phyloP scores from a whole-genome alignment of 2,113 vertebrate species.

The Tachuris rubrigastra region DNA sequence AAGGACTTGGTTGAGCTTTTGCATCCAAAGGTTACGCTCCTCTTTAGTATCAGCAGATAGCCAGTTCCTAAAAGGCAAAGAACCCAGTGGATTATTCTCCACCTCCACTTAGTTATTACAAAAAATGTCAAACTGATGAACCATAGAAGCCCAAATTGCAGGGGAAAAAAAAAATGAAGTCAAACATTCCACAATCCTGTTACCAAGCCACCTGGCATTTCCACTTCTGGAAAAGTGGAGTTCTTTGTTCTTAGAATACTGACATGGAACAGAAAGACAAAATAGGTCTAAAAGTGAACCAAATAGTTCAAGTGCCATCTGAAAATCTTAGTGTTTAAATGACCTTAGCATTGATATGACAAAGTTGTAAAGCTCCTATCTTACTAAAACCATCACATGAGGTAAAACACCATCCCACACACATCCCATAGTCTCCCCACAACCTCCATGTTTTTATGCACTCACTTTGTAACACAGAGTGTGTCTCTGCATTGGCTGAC shows the following conservation, averaged over 20 bases:
- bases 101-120: not conserved
- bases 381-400: not conserved
- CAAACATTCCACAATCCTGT: not conserved
- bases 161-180: not conserved
- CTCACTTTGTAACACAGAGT: conserved; percentile 96
- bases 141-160: not conserved
- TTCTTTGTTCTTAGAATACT: not conserved
- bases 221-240: not conserved
- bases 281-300: not conserved
- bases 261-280: not conserved
- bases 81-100: not conserved
- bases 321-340: not conserved
- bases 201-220: not conserved
- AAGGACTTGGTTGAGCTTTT: conserved; percentile 92
- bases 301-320: not conserved
- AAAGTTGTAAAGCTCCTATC: not conserved
- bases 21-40: conserved; percentile 96
- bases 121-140: not conserved
- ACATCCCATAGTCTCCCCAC: not conserved
- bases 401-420: not conserved
- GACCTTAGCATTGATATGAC: not conserved
- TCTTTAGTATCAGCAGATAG: conserved; percentile 97
- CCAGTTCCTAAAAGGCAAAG: conserved; percentile 83
- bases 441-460: not conserved
- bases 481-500: conserved; percentile 93